Conservation (phyloP, 1,140 invertebrate genomes). For the Andrena cerasifolii region DNA sequence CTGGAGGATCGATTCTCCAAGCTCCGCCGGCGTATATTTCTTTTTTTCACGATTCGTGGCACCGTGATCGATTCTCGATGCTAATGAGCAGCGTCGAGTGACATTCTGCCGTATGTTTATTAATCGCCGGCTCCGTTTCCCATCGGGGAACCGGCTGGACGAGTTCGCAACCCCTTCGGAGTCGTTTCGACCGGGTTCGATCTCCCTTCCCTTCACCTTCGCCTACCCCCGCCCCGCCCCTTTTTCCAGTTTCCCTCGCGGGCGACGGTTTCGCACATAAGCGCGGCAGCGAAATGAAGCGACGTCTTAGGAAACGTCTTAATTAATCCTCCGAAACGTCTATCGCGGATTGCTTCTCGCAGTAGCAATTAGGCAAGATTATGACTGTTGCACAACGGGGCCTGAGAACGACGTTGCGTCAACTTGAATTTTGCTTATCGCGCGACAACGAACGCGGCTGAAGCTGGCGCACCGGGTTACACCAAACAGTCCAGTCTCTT, state of each 20-base stretch:
- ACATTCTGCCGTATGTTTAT: constrained; percentile 63
- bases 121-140: constrained; percentile 59
- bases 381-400: constrained; percentile 59
- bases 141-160: constrained; percentile 59
- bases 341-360: constrained; percentile 66
- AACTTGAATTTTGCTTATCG: constrained; percentile 63
- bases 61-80: constrained; percentile 52
- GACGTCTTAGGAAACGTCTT: constrained; percentile 62
- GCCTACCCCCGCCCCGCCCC: background rate
- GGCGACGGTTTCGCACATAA: background rate
- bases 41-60: constrained; percentile 22
- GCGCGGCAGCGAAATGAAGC: constrained; percentile 41
- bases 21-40: background rate
- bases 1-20: constrained; percentile 25
- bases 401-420: constrained; percentile 56
- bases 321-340: constrained; percentile 68
- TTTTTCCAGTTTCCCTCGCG: background rate
- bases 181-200: constrained; percentile 26
- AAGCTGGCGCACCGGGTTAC: background rate
- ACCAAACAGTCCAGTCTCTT: no score
- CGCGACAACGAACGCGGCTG: constrained; percentile 30
- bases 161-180: constrained; percentile 50
- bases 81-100: constrained; percentile 62
- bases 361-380: constrained; percentile 65
- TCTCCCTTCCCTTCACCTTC: background rate